These are phyloP conservation scores for Slavum lentiscoides DNA, from an alignment of 2,888 invertebrate species.

Conservation along the genomic window DNA sequence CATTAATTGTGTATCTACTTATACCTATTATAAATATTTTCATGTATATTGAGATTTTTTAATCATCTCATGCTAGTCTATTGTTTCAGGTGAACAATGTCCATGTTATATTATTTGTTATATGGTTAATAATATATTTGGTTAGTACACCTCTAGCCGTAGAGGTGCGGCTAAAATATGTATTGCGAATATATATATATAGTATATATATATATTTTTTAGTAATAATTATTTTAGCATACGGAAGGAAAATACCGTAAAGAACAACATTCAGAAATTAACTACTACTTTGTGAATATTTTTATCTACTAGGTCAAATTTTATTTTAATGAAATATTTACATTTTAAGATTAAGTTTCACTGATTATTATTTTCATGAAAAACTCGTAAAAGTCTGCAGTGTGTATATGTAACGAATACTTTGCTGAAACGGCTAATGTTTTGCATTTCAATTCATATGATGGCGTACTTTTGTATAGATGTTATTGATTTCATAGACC, in stretches of 20 bases:
- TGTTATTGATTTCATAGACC: neutral
- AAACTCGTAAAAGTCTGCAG: neutral
- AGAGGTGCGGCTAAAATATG: conserved; percentile 10
- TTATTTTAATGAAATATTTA: conserved; percentile 31
- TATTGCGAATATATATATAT: conserved; percentile 36
- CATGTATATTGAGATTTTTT: conserved; percentile 28
- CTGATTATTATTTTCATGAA: neutral
- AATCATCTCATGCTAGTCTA: conserved; percentile 43
- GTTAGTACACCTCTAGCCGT: conserved; percentile 21
- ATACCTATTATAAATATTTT: conserved; percentile 19
- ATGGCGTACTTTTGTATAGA: neutral
- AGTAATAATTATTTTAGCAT: conserved; percentile 47
- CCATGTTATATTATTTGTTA: conserved; percentile 43
- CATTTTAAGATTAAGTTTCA: neutral
- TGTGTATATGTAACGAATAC: neutral
- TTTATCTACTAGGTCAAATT: conserved; percentile 32
- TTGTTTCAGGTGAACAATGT: conserved; percentile 53
- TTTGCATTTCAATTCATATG: conserved; percentile 4
- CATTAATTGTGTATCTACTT: neutral
- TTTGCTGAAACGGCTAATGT: conserved; percentile 6
- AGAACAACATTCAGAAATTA: conserved; percentile 51
- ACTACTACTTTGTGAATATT: conserved; percentile 52
- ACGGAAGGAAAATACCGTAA: conserved; percentile 29
- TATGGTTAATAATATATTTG: conserved; percentile 43
- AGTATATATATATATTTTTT: conserved; percentile 37